Conservation (phyloP, 2,113 vertebrate species). For the Colistium nudipinnis region DNA sequence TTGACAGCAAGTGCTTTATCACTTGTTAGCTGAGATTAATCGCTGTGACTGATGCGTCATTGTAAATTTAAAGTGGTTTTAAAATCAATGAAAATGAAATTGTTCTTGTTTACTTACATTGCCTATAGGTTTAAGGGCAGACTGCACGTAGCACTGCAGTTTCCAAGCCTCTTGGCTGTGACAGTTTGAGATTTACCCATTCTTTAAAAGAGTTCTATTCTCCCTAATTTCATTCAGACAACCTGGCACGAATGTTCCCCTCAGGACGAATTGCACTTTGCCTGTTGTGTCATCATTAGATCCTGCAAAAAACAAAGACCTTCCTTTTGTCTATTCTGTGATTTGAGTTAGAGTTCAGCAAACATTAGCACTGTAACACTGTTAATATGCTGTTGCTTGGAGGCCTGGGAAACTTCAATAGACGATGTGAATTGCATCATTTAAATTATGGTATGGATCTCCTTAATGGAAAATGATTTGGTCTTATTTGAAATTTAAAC, state of each 20-base stretch:
- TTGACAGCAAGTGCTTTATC: constrained; percentile 23
- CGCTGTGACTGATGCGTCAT: constrained; percentile 3
- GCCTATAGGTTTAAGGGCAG: background rate
- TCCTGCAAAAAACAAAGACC: background rate
- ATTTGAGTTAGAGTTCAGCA: too few relatives aligned
- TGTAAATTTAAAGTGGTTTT: constrained; percentile 26
- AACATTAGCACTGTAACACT: too few relatives aligned
- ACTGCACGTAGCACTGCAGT: background rate
- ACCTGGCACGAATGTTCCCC: too few relatives aligned
- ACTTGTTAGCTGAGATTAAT: constrained; percentile 24
- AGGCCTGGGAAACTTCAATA: too few relatives aligned
- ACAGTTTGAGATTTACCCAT: background rate
- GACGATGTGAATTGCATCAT: background rate
- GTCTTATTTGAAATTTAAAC: background rate
- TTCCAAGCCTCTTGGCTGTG: background rate
- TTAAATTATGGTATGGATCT: background rate
- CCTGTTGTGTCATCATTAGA: too few relatives aligned
- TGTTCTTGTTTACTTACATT: background rate
- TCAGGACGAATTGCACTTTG: too few relatives aligned
- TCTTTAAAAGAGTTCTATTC: background rate
- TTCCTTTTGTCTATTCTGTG: too few relatives aligned
- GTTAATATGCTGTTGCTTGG: too few relatives aligned
- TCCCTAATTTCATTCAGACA: background rate
- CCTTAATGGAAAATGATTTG: background rate
- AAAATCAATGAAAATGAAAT: background rate